phyloP scores from a whole-genome alignment of 2,797 vertebrate species.

The Salarias fasciatus region DNA sequence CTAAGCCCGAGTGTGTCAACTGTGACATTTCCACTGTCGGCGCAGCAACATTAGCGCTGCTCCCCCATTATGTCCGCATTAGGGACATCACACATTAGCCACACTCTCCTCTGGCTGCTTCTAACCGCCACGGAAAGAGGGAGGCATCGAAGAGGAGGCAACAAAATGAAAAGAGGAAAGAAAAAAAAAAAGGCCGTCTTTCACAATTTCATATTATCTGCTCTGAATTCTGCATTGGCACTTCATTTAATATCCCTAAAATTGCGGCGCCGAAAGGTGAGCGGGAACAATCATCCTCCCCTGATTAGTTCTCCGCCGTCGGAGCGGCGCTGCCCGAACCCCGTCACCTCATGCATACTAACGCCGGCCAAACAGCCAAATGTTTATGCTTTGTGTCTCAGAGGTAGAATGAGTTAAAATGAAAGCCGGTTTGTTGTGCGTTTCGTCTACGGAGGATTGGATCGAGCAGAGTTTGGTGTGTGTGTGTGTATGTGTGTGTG shows the following conservation, averaged over 20 bases:
- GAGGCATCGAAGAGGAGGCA: neutral
- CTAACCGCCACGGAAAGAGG: constrained; percentile 11
- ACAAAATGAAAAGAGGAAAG: too few species aligned
- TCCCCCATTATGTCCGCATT: constrained; percentile 56
- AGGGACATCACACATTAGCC: constrained; percentile 49
- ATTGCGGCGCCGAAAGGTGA: constrained; percentile 61
- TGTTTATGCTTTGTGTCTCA: constrained; percentile 50
- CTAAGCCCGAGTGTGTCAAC: constrained; percentile 46
- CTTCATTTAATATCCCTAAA: constrained; percentile 58
- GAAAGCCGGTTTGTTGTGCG: constrained; percentile 53
- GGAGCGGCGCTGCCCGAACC: constrained; percentile 41
- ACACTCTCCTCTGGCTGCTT: constrained; percentile 47
- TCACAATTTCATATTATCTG: constrained; percentile 39
- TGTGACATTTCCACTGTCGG: constrained; percentile 64
- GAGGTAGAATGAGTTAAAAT: constrained; percentile 46
- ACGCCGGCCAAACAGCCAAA: constrained; percentile 45
- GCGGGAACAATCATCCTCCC: constrained; percentile 62
- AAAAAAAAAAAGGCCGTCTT: neutral
- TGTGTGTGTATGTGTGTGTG: constrained; percentile 18
- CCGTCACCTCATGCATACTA: constrained; percentile 61
- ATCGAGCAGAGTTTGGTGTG: constrained; percentile 15
- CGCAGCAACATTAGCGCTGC: constrained; percentile 47
- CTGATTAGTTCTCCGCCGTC: constrained; percentile 63
- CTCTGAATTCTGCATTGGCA: constrained; percentile 52
- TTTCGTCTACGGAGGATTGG: constrained; percentile 39